Evolutionary conservation across 92 coral and sea anemone genomes (phyloP).

Genomic region (Porites cylindrica): DNA sequence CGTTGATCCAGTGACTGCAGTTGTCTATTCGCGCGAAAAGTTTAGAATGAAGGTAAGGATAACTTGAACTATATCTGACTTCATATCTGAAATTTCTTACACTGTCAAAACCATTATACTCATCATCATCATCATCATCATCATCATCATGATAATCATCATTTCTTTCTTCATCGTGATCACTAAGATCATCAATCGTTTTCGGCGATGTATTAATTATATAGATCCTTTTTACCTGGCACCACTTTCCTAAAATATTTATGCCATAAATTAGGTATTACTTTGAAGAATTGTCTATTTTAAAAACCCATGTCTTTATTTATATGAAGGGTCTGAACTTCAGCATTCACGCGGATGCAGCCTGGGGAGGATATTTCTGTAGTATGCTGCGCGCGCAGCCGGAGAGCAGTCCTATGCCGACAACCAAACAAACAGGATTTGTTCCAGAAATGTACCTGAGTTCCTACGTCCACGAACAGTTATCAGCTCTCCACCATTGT

Average conservation of each 20-base stretch:
- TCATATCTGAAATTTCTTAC: too few relatives aligned
- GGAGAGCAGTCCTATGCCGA: not conserved
- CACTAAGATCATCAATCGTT: too few relatives aligned
- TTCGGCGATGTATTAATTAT: too few relatives aligned
- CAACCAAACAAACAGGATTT: constrained; percentile 43
- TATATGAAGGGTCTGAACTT: constrained; percentile 68
- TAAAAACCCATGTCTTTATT: not conserved
- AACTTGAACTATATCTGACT: not conserved
- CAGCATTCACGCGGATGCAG: constrained; percentile 80
- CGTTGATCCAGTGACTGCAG: constrained; percentile 85
- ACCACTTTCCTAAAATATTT: too few relatives aligned
- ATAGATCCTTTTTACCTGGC: too few relatives aligned
- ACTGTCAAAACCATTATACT: too few relatives aligned
- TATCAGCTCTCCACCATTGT: constrained; percentile 67
- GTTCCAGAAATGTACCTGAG: constrained; percentile 82
- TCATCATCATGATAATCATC: not conserved
- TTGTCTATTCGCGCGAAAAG: constrained; percentile 70
- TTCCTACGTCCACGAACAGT: constrained; percentile 59
- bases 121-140: not conserved
- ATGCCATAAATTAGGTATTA: too few relatives aligned
- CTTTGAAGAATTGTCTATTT: not conserved
- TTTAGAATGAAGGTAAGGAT: constrained; percentile 72
- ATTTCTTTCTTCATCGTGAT: not conserved
- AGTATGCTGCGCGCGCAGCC: constrained; percentile 88
- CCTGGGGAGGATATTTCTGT: constrained; percentile 98